phyloP scores from a whole-genome alignment of 2,888 invertebrate species.

The Nymphalis urticae region DNA sequence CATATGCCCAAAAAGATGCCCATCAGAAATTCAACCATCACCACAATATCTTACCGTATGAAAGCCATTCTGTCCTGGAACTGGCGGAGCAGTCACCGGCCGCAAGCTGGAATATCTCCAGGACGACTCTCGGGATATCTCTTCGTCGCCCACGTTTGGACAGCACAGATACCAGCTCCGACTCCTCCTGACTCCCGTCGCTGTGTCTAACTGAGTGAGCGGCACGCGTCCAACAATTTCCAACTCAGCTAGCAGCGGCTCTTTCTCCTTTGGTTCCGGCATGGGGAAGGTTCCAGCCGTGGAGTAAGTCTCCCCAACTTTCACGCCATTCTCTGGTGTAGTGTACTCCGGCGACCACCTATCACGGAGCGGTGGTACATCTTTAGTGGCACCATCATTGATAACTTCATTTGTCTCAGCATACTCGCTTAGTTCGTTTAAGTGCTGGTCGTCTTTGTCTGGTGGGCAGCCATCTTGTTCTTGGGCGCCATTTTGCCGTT shows the following conservation, averaged over 20 bases:
- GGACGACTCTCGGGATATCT: conserved; percentile 67
- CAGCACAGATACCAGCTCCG: conserved; percentile 84
- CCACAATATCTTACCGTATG: conserved; percentile 47
- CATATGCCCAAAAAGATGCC: no score
- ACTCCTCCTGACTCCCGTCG: conserved; percentile 75
- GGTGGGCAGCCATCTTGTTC: conserved; percentile 43
- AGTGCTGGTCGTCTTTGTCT: conserved; percentile 52
- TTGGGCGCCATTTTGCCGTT: conserved; percentile 55
- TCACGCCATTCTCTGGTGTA: conserved; percentile 59
- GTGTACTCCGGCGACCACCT: conserved; percentile 62
- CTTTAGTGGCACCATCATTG: conserved; percentile 62
- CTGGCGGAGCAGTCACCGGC: conserved; percentile 69
- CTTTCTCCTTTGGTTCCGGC: conserved; percentile 75
- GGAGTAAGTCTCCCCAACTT: conserved; percentile 68
- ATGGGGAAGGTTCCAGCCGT: conserved; percentile 77
- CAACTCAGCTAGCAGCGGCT: conserved; percentile 68
- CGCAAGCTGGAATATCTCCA: conserved; percentile 73
- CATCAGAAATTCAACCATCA: background rate
- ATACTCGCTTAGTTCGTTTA: conserved; percentile 76
- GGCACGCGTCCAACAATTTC: conserved; percentile 69
- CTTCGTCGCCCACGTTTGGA: conserved; percentile 70
- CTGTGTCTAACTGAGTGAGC: conserved; percentile 61
- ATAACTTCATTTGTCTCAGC: conserved; percentile 62
- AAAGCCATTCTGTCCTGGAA: conserved; percentile 59
- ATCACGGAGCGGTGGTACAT: conserved; percentile 66